Conservation (phyloP, 1,140 invertebrate genomes). For the Linepithema humile region DNA sequence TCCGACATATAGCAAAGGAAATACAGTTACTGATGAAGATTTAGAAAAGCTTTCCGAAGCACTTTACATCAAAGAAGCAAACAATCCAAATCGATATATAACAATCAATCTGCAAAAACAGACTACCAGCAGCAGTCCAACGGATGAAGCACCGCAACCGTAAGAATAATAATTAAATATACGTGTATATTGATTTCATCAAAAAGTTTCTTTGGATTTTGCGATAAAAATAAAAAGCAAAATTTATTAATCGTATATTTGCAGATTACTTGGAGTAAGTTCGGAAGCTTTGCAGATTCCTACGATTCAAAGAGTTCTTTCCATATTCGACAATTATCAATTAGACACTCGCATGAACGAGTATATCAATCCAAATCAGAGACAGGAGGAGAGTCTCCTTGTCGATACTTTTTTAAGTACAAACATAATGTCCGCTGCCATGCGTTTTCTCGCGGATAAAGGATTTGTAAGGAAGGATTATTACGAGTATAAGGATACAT, state of each 20-base stretch:
- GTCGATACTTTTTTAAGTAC: constrained; percentile 87
- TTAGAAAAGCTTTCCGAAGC: constrained; percentile 88
- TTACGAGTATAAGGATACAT: constrained; percentile 88
- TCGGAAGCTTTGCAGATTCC: constrained; percentile 86
- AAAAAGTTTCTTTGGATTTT: no score
- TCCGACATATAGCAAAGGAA: constrained; percentile 81
- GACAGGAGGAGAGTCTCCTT: constrained; percentile 86
- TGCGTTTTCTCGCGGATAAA: constrained; percentile 86
- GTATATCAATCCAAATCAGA: constrained; percentile 88
- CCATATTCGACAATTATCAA: constrained; percentile 91
- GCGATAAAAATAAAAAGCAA: background rate
- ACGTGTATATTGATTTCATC: constrained; percentile 9
- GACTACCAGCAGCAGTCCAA: constrained; percentile 87
- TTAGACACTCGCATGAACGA: constrained; percentile 90
- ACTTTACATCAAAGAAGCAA: constrained; percentile 89
- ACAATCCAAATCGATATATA: constrained; percentile 88
- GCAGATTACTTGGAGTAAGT: constrained; percentile 87
- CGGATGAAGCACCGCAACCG: constrained; percentile 90
- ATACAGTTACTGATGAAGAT: constrained; percentile 86
- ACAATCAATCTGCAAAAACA: constrained; percentile 90
- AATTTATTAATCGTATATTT: constrained; percentile 60
- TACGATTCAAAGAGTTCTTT: constrained; percentile 88
- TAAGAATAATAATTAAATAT: constrained; percentile 81
- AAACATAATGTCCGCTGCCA: constrained; percentile 86
- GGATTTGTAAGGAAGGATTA: constrained; percentile 80